Evolutionary conservation across 2,888 invertebrate species (phyloP), one percentile per base, ranked within the genome.

Genomic region (Myopa tessellatipennis): DNA sequence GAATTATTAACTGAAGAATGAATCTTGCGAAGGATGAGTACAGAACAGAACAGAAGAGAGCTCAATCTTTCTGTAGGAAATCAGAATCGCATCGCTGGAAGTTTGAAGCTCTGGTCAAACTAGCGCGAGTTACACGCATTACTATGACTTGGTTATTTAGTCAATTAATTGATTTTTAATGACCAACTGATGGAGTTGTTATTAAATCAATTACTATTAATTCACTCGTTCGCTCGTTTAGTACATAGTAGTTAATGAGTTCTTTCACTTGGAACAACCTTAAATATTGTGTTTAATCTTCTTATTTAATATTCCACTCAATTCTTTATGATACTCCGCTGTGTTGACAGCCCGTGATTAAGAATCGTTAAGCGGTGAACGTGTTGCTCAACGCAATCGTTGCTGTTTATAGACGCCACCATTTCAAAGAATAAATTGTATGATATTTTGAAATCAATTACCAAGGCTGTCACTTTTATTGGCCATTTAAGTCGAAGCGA

Each of bases 401-500:
- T n/a, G 55, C 14, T 12, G 1, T 55, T n/a, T 55, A 14, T 55
- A n/a, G 16, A 55, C n/a, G 55, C 55, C 14, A 55, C 55, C n/a
- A 55, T 55, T 55, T 55, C 5, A 55, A 55, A 14, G 55, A 3
- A 55, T 55, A 55, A 55, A 55, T 34, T 38, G 6, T 65, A 12
- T 65, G 34, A 34, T 65, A 3, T 69, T 52, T 74, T 63, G 50
- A 52, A 34, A 52, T 74, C 50, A 74, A 63, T 74, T 74, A 74
- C 45, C 50, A 52, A 52, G 16, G 34, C 38, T 34, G 36, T 80
- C 83, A 83, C 78, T 81, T 83, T 83, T 82, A 83, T 82, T 81
- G 82, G 81, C 83, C 81, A 83, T 83, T 83, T 82, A 83, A 81
- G 83, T 83, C 82, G 80, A 78, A 77, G 78, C 76, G 79, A 78